Evolutionary conservation across 2,113 vertebrate species (phyloP), one percentile per base, ranked within the genome.

Genomic region (Pangasianodon hypophthalmus): DNA sequence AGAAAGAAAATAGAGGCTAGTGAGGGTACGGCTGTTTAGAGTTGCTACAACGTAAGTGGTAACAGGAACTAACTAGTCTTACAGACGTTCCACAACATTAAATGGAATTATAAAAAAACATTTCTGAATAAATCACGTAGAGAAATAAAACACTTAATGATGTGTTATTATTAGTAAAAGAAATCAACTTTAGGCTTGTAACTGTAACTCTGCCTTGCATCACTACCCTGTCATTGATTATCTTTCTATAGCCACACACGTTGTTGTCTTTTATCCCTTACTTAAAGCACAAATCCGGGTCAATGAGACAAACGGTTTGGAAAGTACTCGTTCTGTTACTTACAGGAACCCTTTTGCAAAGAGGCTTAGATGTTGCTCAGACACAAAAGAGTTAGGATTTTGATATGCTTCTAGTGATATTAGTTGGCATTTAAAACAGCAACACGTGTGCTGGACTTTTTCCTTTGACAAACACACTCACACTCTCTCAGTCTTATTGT

Each of bases 381-480:
- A 58, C n/a, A 24, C 81, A 24, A 19, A 32, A 2, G n/a, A 83
- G 81, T 52, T 32, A 54, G 79, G 48, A 60, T 41, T 89, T 80
- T 89, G 56, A 16, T 89, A 79, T 67, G 13, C 56, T 81, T 69
- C 46, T 89, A 80, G 71, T 86, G 88, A 79, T 89, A 86, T 86
- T 89, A 89, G 84, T 64, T 89, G 84, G 73, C 88, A 89, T 86
- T 79, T 86, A 81, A 86, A 89, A 75, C 46, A 64, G n/a, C 26
- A 41, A 77, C 87, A 90, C 60, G 84, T 84, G 52, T 83, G 69
- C 73, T 90, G 90, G 90, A 87, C 79, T 87, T 91, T 90, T 54
- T 67, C 24, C 41, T 91, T 82, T 80, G 85, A 91, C 79, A 89
- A 79, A 75, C 86, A 71, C 88, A 86, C 73, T 86, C 81, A 75